Evolutionary conservation across 2,113 vertebrate genomes (phyloP).

Genomic region (Hippoglossus stenolepis): DNA sequence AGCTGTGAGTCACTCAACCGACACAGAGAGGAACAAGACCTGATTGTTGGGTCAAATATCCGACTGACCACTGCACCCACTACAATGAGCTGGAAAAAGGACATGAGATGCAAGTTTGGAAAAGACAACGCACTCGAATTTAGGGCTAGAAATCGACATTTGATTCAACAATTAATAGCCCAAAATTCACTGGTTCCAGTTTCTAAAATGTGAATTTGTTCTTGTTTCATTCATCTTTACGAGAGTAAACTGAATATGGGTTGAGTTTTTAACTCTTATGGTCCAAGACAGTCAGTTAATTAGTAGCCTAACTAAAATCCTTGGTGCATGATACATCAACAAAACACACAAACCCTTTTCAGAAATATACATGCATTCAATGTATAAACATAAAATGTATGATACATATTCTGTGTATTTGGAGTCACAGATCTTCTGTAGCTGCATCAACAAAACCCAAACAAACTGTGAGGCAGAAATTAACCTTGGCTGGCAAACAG

Average conservation of each 20-base stretch:
- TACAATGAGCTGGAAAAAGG: neutral
- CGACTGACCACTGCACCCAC: slow-evolving; percentile 44
- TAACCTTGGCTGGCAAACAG: neutral
- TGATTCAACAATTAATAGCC: neutral
- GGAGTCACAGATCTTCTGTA: neutral
- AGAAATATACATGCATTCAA: too few relatives aligned
- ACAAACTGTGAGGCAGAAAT: slow-evolving; percentile 6
- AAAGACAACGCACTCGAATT: neutral
- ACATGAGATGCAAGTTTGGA: neutral
- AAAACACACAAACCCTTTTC: too few relatives aligned
- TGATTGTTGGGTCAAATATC: slow-evolving; percentile 67
- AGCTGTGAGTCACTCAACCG: slow-evolving; percentile 59
- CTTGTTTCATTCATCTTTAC: too few relatives aligned
- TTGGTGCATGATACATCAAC: too few relatives aligned
- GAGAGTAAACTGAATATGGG: too few relatives aligned
- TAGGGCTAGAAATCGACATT: neutral
- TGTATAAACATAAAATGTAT: too few relatives aligned
- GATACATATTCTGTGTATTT: neutral
- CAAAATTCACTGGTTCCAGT: too few relatives aligned
- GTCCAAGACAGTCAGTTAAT: too few relatives aligned
- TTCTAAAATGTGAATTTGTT: too few relatives aligned
- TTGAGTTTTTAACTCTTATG: too few relatives aligned
- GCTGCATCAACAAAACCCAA: neutral
- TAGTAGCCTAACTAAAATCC: too few relatives aligned
- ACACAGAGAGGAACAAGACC: slow-evolving; percentile 61